Base-by-base conservation (phyloP, 2,797 vertebrate genomes). In the Lithobates pipiens region DNA sequence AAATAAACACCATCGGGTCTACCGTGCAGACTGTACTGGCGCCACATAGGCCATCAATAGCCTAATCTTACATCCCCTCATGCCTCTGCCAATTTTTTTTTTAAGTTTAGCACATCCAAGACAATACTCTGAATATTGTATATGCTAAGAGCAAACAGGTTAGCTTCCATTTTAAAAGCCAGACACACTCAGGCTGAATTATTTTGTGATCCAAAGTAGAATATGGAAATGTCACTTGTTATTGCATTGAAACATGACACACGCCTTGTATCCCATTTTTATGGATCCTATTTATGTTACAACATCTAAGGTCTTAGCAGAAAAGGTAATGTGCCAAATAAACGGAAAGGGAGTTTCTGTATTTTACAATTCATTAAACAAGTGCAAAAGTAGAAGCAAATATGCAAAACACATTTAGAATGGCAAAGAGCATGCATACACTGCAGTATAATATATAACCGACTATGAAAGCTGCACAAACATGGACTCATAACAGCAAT, bases 1-100 rank as follows among this genome's bases (percentile, higher is more conserved):
- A 84, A 84, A 84, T 78, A 71, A 71, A 84, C 36, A 77, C 82
- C 82, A 84, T 34, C 13, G 67, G 46, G 67, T 72, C 46, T 84
- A 44, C 71, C 32, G 18, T 71, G 69, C 34, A 84, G 76, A 77
- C 82, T 71, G 46, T 57, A 29, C 76, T 77, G 82, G 82, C 82
- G 82, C 82, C 82, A 84, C 61, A 27, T 29, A 78, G 67, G 39
- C 75, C 82, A 63, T 72, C 68, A 84, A 44, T 72, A 61, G 68
- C 76, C 67, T 84, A 78, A 84, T 71, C 32, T 78, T 42, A 54
- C 25, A 77, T 77, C 67, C 25, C 32, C 69, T 39, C 6, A 61
- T 61, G 69, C 32, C 25, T 65, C 42, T 84, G 67, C 82, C 82
- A 84, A 69, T 39, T 70, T 81, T 39, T 39, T 46, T 61, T 61